Conservation (phyloP, 2,888 invertebrate species). For the Aporophyla lueneburgensis region DNA sequence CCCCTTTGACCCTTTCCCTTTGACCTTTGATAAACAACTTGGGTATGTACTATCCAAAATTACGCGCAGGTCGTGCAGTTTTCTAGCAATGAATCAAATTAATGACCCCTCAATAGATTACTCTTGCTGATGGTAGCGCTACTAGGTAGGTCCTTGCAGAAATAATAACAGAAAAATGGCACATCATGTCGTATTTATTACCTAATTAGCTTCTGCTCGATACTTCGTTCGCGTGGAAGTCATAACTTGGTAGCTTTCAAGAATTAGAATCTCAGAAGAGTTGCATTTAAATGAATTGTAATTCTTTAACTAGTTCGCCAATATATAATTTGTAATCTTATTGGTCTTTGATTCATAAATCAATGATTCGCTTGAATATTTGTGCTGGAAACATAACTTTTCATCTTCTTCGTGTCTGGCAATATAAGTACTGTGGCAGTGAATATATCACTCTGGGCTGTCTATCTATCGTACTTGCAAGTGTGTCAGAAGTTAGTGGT, state of each 20-base stretch:
- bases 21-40: not conserved
- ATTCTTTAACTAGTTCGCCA: not conserved
- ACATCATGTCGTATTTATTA: not conserved
- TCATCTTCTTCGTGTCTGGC: not conserved
- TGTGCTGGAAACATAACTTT: not conserved
- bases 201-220: not conserved
- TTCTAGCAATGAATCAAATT: not conserved
- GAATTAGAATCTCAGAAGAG: not conserved
- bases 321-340: not conserved
- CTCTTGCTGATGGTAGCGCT: not conserved
- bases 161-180: slow-evolving; percentile 12
- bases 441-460: slow-evolving; percentile 10
- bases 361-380: not conserved
- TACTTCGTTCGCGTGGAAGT: no score
- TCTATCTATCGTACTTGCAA: slow-evolving; percentile 28
- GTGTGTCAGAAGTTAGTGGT: not conserved
- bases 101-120: not conserved
- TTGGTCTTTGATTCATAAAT: not conserved
- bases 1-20: no score
- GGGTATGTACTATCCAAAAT: not conserved
- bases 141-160: not conserved
- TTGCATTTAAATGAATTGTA: not conserved
- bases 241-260: not conserved
- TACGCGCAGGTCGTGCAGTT: not conserved
- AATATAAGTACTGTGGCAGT: not conserved